phyloP scores from a whole-genome alignment of 2,113 vertebrate genomes.

The Phylloscopus trochiloides region DNA sequence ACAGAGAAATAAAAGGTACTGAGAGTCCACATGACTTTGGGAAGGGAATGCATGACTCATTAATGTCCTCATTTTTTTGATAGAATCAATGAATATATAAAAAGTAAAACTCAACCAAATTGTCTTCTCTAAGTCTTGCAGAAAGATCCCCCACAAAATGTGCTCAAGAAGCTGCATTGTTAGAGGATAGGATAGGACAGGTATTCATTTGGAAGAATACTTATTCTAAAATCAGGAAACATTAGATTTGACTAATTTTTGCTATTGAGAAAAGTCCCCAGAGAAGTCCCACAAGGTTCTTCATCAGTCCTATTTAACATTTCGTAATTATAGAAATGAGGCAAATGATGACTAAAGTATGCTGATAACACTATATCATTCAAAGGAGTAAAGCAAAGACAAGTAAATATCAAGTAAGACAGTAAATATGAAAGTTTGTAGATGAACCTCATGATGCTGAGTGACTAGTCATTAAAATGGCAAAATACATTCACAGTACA shows the following conservation, averaged over 20 bases:
- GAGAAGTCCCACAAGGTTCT: background rate
- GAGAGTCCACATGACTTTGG: background rate
- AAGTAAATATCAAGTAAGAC: background rate
- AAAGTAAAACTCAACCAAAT: background rate
- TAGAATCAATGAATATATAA: background rate
- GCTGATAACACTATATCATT: background rate
- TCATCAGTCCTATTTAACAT: fast-evolving
- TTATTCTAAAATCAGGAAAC: background rate
- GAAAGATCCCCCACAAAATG: background rate
- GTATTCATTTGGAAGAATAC: background rate
- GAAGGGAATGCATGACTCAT: background rate
- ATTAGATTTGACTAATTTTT: background rate
- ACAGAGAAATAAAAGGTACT: background rate
- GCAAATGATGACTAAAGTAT: background rate
- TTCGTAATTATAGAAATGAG: background rate
- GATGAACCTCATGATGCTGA: background rate
- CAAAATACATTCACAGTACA: background rate
- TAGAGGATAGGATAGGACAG: background rate
- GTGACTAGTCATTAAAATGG: background rate
- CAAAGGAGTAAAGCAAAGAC: background rate
- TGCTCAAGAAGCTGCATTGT: background rate
- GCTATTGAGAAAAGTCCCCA: background rate
- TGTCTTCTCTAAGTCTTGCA: background rate
- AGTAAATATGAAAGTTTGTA: background rate
- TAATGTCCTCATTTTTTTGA: background rate